These are phyloP conservation scores for Steinernema carpocapsae DNA, from an alignment of 2,888 invertebrate genomes.

Conservation along the genomic window DNA sequence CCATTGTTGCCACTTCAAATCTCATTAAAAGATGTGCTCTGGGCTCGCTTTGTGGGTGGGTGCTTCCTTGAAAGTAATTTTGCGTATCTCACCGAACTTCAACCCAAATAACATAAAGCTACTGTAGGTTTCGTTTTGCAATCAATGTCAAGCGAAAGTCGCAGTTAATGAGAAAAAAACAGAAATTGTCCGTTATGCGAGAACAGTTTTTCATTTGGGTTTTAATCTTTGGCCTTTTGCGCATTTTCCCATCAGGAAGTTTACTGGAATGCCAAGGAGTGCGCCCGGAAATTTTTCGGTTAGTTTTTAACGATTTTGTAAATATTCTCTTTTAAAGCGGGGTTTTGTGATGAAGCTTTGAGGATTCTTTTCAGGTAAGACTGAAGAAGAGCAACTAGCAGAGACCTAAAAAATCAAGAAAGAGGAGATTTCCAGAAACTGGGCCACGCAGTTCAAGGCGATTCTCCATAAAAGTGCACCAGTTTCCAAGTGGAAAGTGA, in stretches of 20 bases:
- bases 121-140: no score
- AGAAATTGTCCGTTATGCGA: no score
- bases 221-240: not conserved
- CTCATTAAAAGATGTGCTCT: no score
- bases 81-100: no score
- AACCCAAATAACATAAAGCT: no score
- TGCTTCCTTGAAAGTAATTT: not conserved
- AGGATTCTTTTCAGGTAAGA: not conserved
- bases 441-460: not conserved
- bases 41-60: not conserved
- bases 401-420: not conserved
- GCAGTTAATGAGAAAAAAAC: no score
- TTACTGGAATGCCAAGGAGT: not conserved
- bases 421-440: not conserved
- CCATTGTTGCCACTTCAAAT: no score
- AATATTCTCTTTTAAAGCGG: not conserved
- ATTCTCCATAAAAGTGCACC: conserved; percentile 1
- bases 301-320: not conserved
- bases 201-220: not conserved
- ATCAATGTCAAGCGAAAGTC: no score
- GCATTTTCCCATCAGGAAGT: not conserved
- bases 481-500: not conserved
- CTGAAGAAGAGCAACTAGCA: not conserved
- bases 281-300: not conserved
- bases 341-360: not conserved